Evolutionary conservation across 92 coral and sea anemone genomes (phyloP), one percentile per base, ranked within the genome.

Genomic region (Porites divaricata): DNA sequence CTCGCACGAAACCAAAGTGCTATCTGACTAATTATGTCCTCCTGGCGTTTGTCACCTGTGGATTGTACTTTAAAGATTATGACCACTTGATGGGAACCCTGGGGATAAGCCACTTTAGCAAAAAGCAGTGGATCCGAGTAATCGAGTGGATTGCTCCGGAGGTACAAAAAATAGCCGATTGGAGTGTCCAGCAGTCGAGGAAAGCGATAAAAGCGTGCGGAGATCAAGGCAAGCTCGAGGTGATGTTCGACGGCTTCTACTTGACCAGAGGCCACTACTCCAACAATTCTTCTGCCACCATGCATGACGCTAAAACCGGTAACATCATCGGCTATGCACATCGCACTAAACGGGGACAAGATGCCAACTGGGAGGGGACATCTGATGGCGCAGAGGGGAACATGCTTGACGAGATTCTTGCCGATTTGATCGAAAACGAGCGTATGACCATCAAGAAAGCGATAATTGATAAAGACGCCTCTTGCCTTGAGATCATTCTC

Each of bases 41-140:
- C 23, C 85, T 86, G 20, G 76, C 77, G 10, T 90, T 90, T 58
- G 50, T 86, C 22, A 67, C 77, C 53, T 86, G 62, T 64, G 86
- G 91, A 3, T 79, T 83, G 72, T 89, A 84, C 72, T 84, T 48
- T 64, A 89, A 84, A 71, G 85, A 89, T 45, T 84, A 89, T 61
- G 57, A 72, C 21, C 78, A 84, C 28, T 69, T 84, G 15, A 66
- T 89, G n/a, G 89, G 89, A 23, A 72, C 92, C 24, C 61, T 81
- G n/a, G 92, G 92, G 26, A 68, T 89, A 16, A 35, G 48, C 61
- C 61, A 74, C n/a, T 63, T 85, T 35, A 78, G 92, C 63, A 80
- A 66, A 8, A 75, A 77, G 22, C 88, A 88, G 71, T 79, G 92
- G 91, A 67, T 82, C 8, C 68, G 77, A 28, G 76, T 79, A 2